These are phyloP conservation scores for Sipha flava DNA, from an alignment of 1,140 invertebrate genomes.

Conservation along the genomic window DNA sequence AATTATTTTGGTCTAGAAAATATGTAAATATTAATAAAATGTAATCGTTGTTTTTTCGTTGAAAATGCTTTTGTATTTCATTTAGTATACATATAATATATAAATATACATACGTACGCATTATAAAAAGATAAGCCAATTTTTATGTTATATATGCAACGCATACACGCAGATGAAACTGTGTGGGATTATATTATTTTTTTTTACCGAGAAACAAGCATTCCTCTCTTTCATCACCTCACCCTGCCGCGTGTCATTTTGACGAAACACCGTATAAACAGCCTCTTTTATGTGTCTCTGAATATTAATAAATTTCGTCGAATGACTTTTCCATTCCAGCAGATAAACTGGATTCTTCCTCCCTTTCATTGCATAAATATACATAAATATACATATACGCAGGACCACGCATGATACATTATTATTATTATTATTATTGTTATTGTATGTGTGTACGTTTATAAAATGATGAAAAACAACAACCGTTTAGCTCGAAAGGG, in stretches of 20 bases:
- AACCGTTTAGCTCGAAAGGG: slow-evolving; percentile 29
- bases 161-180: background rate
- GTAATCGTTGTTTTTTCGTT: background rate
- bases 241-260: background rate
- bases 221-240: background rate
- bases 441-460: background rate
- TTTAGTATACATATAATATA: no score
- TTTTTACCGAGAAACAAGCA: background rate
- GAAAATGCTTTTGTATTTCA: background rate
- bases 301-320: slow-evolving; percentile 25
- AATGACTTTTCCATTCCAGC: slow-evolving; percentile 27
- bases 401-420: background rate
- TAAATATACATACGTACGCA: no score
- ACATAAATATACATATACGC: background rate
- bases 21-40: background rate
- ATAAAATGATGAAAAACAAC: slow-evolving; percentile 28
- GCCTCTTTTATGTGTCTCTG: slow-evolving; percentile 2
- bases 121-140: background rate
- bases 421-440: slow-evolving; percentile 1
- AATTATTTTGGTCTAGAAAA: no score
- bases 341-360: slow-evolving; percentile 11
- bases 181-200: background rate
- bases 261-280: slow-evolving; percentile 11
- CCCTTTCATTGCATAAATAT: background rate
- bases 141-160: background rate